Evolutionary conservation across 2,888 invertebrate species (phyloP).

Genomic region (Sphaerophoria taeniata): DNA sequence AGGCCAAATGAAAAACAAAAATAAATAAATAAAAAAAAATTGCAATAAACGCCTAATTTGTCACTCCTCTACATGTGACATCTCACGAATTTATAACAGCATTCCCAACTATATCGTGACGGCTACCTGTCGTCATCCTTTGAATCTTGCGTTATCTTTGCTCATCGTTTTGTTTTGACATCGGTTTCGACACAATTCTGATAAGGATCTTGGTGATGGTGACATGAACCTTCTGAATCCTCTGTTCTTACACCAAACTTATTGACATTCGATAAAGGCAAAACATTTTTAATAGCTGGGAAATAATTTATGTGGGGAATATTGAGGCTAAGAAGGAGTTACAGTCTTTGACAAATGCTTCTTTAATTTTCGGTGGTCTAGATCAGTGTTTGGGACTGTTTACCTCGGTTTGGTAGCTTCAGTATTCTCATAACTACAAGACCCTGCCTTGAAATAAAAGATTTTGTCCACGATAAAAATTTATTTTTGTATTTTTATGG

Average conservation of each 20-base stretch:
- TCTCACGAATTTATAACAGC: conserved; percentile 31
- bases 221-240: conserved; percentile 50
- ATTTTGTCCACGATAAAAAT: conserved; percentile 9
- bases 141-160: conserved; percentile 29
- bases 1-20: too few species aligned
- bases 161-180: conserved; percentile 66
- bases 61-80: conserved; percentile 57
- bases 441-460: background rate
- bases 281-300: conserved; percentile 19
- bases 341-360: conserved; percentile 24
- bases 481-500: conserved; percentile 18
- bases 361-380: conserved; percentile 18
- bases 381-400: conserved; percentile 45
- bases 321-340: conserved; percentile 48
- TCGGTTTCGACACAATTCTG: conserved; percentile 57
- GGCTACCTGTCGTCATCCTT: conserved; percentile 35
- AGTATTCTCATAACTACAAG: background rate
- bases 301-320: conserved; percentile 64
- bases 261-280: conserved; percentile 37
- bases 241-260: conserved; percentile 17
- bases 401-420: conserved; percentile 33
- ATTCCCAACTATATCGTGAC: conserved; percentile 8
- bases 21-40: too few species aligned
- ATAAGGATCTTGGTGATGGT: conserved; percentile 60
- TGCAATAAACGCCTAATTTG: conserved; percentile 55